phyloP scores from a whole-genome alignment of 2,888 invertebrate species.

The Anticlea derivata region DNA sequence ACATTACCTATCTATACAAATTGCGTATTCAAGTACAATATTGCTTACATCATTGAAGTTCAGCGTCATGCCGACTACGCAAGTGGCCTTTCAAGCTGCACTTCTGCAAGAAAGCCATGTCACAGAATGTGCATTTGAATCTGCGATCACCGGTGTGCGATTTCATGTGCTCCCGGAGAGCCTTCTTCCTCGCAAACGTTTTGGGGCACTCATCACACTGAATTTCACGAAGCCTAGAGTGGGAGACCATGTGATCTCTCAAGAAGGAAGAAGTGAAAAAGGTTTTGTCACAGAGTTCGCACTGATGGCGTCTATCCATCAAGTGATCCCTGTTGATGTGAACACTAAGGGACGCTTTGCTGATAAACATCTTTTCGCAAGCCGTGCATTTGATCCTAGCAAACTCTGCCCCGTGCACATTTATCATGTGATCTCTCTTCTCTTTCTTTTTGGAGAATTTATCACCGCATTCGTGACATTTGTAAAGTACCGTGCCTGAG shows the following conservation, averaged over 20 bases:
- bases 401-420: constrained; percentile 28
- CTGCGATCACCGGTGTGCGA: constrained; percentile 34
- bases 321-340: constrained; percentile 57
- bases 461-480: constrained; percentile 55
- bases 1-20: too few species aligned
- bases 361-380: constrained; percentile 46
- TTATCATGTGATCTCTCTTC: constrained; percentile 37
- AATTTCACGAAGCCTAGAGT: constrained; percentile 40
- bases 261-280: constrained; percentile 44
- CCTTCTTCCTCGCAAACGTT: constrained; percentile 42
- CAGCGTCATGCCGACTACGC: constrained; percentile 25
- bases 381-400: constrained; percentile 43
- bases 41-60: constrained; percentile 14
- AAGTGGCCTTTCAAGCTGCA: constrained; percentile 35
- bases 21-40: background rate
- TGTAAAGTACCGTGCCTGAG: constrained; percentile 46
- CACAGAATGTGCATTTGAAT: constrained; percentile 48
- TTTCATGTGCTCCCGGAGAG: constrained; percentile 39
- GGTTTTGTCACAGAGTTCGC: constrained; percentile 44
- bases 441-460: constrained; percentile 39
- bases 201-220: constrained; percentile 44
- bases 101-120: constrained; percentile 43
- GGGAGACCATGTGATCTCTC: constrained; percentile 46
- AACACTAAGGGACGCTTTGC: constrained; percentile 35
- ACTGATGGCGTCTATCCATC: constrained; percentile 46